Percentiles rank a stretch among this genome's conserved stretches.
phyloP scores from a whole-genome alignment of 35 echinoderm and acorn worm species.

The Heliocidaris tuberculata region DNA sequence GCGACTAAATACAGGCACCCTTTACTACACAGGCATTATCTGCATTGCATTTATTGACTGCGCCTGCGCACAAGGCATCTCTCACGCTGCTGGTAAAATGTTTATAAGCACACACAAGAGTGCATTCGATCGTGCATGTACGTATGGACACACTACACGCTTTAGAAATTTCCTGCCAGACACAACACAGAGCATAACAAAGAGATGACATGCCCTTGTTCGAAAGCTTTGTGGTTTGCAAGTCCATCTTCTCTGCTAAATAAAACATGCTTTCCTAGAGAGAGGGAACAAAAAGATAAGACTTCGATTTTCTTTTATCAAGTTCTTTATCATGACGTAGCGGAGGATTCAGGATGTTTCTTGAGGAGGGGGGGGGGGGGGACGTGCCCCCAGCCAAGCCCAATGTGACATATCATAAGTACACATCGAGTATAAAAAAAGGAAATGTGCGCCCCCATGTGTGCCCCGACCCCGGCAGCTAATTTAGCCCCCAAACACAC shows the following conservation, averaged over 20 bases:
- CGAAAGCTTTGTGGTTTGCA: not conserved
- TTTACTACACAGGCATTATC: not conserved
- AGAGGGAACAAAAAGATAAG: too few species aligned
- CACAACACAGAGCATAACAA: slow-evolving; percentile 22
- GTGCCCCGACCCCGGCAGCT: too few species aligned
- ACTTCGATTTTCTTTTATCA: not conserved
- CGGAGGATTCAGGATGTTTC: too few species aligned
- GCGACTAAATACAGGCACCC: slow-evolving; percentile 1
- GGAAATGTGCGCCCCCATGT: too few species aligned
- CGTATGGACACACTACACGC: not conserved
- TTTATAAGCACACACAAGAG: not conserved
- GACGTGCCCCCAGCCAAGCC: too few species aligned
- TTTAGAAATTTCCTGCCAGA: slow-evolving; percentile 15
- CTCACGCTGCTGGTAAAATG: not conserved
- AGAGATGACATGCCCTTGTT: slow-evolving; percentile 1
- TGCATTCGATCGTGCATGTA: not conserved
- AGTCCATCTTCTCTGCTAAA: not conserved
- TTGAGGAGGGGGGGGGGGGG: too few species aligned
- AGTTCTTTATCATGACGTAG: not conserved
- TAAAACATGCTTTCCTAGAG: not conserved
- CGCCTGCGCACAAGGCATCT: slow-evolving; percentile 6
- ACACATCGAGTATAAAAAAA: too few species aligned
- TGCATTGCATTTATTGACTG: slow-evolving; percentile 31
- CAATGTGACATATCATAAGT: too few species aligned
- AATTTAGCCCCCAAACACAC: too few species aligned